Percentiles rank a stretch among this genome's conserved stretches.
Conservation (phyloP, 2,797 vertebrate genomes). For the Leptoclinus maculatus region DNA sequence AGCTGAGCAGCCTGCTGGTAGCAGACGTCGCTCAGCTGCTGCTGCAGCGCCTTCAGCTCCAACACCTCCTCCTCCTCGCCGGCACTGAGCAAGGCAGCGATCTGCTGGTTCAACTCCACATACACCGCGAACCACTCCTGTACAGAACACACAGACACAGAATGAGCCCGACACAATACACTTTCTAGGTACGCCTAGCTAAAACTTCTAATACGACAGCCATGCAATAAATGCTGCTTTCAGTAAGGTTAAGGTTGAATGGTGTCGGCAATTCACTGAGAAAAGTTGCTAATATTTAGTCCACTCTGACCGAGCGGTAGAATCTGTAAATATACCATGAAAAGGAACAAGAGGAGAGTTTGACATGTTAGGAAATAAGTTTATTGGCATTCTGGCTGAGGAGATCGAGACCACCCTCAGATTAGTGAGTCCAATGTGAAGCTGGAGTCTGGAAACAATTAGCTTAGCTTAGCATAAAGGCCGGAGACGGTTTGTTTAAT, state of each 20-base stretch:
- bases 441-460: not conserved
- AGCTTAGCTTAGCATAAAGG: not conserved
- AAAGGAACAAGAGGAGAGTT: not conserved
- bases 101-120: constrained; percentile 99
- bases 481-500: not conserved
- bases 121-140: constrained; percentile 99
- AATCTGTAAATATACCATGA: not conserved
- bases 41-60: constrained; percentile 94
- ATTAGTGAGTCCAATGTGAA: not conserved
- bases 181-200: too few relatives aligned
- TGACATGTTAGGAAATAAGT: not conserved
- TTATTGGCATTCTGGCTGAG: not conserved
- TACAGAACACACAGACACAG: not conserved
- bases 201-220: too few relatives aligned
- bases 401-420: not conserved
- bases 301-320: not conserved
- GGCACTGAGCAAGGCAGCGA: constrained; percentile 92
- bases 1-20: constrained; percentile 96
- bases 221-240: too few relatives aligned
- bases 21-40: constrained; percentile 98
- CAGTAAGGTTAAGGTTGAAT: too few relatives aligned
- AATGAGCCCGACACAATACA: too few relatives aligned
- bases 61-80: constrained; percentile 95
- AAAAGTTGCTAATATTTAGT: not conserved
- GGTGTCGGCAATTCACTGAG: too few relatives aligned